Conservation (phyloP, 2,113 vertebrate genomes). For the Catagonus wagneri region DNA sequence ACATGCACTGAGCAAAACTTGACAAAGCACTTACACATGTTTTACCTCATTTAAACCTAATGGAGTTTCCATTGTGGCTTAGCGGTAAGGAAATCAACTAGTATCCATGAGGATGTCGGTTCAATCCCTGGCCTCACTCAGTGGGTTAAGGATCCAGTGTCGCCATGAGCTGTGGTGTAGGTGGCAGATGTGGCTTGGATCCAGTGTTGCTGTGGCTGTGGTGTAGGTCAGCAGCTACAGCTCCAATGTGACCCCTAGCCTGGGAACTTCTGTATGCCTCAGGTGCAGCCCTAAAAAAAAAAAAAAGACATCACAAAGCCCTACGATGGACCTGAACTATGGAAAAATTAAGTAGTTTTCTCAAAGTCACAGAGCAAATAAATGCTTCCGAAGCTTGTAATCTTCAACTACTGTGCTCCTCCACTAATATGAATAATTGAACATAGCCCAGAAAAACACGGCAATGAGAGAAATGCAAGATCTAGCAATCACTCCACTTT, state of each 20-base stretch:
- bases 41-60: neutral
- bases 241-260: too few species aligned
- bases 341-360: neutral
- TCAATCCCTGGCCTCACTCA: too few species aligned
- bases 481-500: neutral
- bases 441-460: neutral
- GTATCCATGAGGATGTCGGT: too few species aligned
- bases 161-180: too few species aligned
- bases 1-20: conserved; percentile 24
- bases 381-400: neutral
- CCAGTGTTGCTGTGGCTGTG: too few species aligned
- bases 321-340: neutral
- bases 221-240: too few species aligned
- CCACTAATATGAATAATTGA: neutral
- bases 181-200: too few species aligned
- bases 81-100: too few species aligned
- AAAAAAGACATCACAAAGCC: neutral
- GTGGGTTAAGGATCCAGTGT: too few species aligned
- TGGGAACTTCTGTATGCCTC: too few species aligned
- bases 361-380: neutral
- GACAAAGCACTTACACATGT: neutral
- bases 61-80: too few species aligned
- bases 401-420: neutral
- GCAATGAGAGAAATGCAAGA: neutral
- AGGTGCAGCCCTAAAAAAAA: too few species aligned